Conservation (phyloP, 2,113 vertebrate genomes). For the Nothocercus julius region DNA sequence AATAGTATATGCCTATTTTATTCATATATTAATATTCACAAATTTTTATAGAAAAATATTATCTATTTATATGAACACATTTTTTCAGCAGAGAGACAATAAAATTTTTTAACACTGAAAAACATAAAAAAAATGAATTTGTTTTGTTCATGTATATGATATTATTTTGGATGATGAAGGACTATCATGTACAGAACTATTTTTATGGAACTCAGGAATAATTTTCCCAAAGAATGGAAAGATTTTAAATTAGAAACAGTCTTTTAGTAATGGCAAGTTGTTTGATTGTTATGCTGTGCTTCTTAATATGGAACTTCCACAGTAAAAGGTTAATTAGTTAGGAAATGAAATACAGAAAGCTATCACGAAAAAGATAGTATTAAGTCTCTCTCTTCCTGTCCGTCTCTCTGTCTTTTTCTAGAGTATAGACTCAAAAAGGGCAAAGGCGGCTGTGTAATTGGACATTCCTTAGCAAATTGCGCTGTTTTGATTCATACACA, state of each 20-base stretch:
- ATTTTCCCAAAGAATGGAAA: neutral
- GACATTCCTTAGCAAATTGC: neutral
- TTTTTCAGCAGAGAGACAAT: neutral
- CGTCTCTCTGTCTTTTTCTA: constrained; percentile 7
- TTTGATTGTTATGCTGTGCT: constrained; percentile 38
- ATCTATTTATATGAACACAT: neutral
- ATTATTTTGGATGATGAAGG: neutral
- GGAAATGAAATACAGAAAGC: constrained; percentile 57
- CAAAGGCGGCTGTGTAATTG: constrained; percentile 49
- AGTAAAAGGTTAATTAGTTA: constrained; percentile 71
- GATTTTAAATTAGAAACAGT: constrained; percentile 18
- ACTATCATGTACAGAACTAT: neutral
- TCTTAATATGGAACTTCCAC: constrained; percentile 36
- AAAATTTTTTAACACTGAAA: neutral
- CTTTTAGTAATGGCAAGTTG: constrained; percentile 26
- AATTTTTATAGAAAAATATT: neutral
- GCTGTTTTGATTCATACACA: neutral
- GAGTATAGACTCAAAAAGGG: constrained; percentile 7
- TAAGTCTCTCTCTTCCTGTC: constrained; percentile 13
- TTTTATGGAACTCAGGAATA: neutral
- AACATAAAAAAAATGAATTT: neutral
- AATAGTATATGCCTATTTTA: neutral
- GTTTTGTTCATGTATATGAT: rapidly evolving
- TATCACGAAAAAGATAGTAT: constrained; percentile 21
- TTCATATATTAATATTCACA: neutral